Evolutionary conservation across 2,113 vertebrate species (phyloP), one percentile per base, ranked within the genome.

Genomic region (Callorhinus ursinus): DNA sequence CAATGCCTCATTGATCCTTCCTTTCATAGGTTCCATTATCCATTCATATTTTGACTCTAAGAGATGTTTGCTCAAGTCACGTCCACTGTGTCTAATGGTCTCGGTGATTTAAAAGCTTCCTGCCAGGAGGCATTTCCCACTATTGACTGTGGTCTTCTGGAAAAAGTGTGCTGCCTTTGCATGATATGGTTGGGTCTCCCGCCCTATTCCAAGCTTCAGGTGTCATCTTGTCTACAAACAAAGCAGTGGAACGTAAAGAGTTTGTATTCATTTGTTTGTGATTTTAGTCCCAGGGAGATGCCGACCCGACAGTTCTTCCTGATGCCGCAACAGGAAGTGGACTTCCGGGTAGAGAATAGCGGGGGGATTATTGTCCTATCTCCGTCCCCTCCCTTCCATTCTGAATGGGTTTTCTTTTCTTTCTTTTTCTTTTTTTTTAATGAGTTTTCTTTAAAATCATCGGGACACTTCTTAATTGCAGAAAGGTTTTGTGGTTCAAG

Each of bases 41-140:
- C 84, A 69, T 97, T 96, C 94, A 51, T 79, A 95, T 80, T 92
- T 92, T 36, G 84, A 98, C 42, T 86, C 67, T 80, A 57, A 96
- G 97, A 98, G 97, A 96, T 76, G 63, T 79, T 90, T 72, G 88
- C 88, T 94, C 88, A 8, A 26, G 82, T 61, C 92, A 22, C 5
- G 59, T 88, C 90, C 90, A 53, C 92, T 85, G 69, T 53, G 19
- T 46, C 96, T 97, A 97, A 97, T 97, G 94, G 92, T 55, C 92
- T 90, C 57, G 4, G 90, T 61, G 84, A 95, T 33, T 85, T 94
- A 92, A 97, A 91, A 96, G 94, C 96, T 98, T 98, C 97, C 97
- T 96, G 97, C 88, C 88, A 69, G 80, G 53, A 88, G 92, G 61
- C 96, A 90, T 85, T 96, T 93, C 93, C 92, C 92, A 94, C 90